These are phyloP conservation scores for Gonioctena quinquepunctata DNA, from an alignment of 1,140 invertebrate species.

Conservation along the genomic window DNA sequence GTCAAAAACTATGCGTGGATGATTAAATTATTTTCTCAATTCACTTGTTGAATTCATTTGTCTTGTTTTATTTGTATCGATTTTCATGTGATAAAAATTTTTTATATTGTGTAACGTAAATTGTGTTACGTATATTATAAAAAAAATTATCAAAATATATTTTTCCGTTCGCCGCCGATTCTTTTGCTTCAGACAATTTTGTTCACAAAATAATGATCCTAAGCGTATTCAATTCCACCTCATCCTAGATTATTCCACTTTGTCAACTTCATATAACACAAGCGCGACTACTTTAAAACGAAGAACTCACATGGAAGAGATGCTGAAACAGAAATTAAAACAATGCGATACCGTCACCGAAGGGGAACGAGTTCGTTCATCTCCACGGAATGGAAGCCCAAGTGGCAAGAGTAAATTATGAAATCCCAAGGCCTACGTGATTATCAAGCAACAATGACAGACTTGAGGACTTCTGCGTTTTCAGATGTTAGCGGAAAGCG, in stretches of 20 bases:
- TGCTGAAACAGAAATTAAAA: conserved; percentile 7
- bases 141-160: no score
- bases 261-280: not conserved
- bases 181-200: no score
- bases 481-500: not conserved
- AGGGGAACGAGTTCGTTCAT: not conserved
- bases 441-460: conserved; percentile 6
- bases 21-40: no score
- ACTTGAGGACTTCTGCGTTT: conserved; percentile 12
- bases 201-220: not conserved
- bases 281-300: not conserved
- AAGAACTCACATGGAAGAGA: not conserved
- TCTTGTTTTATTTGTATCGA: no score
- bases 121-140: no score
- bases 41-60: no score
- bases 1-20: no score
- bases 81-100: no score
- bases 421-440: conserved; percentile 1
- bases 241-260: not conserved
- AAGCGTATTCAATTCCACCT: not conserved
- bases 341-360: not conserved
- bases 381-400: not conserved
- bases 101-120: no score
- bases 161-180: no score
- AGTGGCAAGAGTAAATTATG: conserved; percentile 11